phyloP scores from a whole-genome alignment of 2,113 vertebrate genomes.

The Callipepla squamata region DNA sequence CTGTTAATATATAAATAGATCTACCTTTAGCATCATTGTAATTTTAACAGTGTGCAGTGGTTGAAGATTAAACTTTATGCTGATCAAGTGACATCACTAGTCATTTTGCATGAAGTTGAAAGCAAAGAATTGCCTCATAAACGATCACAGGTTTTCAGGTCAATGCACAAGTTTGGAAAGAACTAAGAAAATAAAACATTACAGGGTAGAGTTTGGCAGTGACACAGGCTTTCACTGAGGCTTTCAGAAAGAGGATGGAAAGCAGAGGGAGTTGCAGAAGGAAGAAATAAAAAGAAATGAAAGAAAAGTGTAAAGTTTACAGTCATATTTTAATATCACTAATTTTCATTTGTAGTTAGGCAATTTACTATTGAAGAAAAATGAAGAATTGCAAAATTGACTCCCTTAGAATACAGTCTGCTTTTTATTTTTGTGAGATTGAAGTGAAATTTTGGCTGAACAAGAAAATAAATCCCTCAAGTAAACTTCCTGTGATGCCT shows the following conservation, averaged over 20 bases:
- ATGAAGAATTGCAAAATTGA: background rate
- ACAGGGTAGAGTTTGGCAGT: background rate
- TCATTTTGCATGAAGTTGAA: background rate
- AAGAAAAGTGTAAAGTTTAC: background rate
- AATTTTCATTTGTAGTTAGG: background rate
- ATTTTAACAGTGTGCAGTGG: constrained; percentile 10
- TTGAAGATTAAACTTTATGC: background rate
- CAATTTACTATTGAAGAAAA: background rate
- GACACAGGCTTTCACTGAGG: background rate
- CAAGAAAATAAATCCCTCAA: background rate
- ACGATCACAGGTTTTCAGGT: background rate
- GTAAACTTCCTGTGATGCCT: background rate
- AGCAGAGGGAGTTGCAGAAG: background rate
- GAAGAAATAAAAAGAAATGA: background rate
- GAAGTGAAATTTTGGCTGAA: background rate
- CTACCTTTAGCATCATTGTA: background rate
- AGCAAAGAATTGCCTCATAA: background rate
- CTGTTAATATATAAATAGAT: background rate
- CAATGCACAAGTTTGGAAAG: background rate
- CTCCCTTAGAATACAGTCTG: background rate
- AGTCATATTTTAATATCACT: background rate
- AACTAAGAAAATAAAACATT: background rate
- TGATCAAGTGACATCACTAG: background rate
- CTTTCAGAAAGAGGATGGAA: background rate
- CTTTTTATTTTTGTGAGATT: background rate